phyloP scores from a whole-genome alignment of 2,888 invertebrate species.

The Hypercompe scribonia region DNA sequence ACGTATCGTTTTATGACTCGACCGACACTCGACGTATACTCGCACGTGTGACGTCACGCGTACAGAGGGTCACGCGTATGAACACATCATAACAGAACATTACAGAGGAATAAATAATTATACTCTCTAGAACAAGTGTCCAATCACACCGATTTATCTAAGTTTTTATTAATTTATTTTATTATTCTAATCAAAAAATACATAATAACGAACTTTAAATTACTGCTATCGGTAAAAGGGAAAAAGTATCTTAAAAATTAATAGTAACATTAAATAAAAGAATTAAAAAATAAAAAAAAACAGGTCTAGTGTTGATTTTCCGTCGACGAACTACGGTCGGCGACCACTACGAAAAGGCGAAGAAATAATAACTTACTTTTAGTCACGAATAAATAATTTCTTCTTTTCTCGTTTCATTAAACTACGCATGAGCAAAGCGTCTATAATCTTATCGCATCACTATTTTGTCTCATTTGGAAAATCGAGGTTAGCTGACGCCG shows the following conservation, averaged over 20 bases:
- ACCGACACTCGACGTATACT: not conserved
- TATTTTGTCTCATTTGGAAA: conserved; percentile 71
- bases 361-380: conserved; percentile 60
- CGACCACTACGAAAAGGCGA: conserved; percentile 57
- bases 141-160: conserved; percentile 65
- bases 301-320: conserved; percentile 53
- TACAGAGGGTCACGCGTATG: conserved; percentile 5
- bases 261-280: conserved; percentile 83
- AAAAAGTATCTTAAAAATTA: conserved; percentile 79
- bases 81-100: conserved; percentile 26
- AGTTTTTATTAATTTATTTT: conserved; percentile 50
- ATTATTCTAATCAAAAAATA: conserved; percentile 61
- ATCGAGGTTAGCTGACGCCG: conserved; percentile 63
- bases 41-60: not conserved
- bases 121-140: conserved; percentile 49
- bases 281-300: conserved; percentile 68
- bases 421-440: conserved; percentile 62
- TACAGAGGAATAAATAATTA: conserved; percentile 46
- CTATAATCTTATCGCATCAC: conserved; percentile 66
- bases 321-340: conserved; percentile 52
- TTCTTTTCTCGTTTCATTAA: conserved; percentile 38
- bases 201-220: conserved; percentile 78
- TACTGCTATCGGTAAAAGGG: conserved; percentile 80
- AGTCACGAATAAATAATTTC: conserved; percentile 54
- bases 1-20: conserved; percentile 18